Base-by-base conservation (phyloP, 2,797 vertebrate genomes). In the Diplodus sargus region DNA sequence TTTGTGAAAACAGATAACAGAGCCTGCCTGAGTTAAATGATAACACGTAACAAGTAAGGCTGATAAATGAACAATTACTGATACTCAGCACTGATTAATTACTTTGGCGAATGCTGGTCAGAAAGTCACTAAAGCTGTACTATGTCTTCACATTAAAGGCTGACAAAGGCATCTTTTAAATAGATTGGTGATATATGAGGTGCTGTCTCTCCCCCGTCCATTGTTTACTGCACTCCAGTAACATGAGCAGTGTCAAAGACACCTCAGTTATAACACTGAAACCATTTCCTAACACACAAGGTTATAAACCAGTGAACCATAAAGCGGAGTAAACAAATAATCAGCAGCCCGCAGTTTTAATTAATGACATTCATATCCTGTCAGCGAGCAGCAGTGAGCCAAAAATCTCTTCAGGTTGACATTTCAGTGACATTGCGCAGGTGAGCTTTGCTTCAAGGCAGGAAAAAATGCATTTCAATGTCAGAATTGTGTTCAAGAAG, bases 1-100 rank as follows among this genome's bases (percentile, higher is more conserved):
- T 76, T 68, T 61, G 34, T 59, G 57, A 71, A 74, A 65, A 12
- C 57, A 63, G 78, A 81, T 67, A 72, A 81, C 56, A 71, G 47
- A 59, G 49, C 15, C 22, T 39, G 57, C 10, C 45, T 16, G 54
- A 28, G 48, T 13, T 57, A 23, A 65, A 23, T 47, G 16, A 22
- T 34, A 72, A 67, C 30, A 70, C n/a, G n/a, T n/a, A n/a, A n/a
- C 12, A 5, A 71, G 16, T 0, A 65, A 20, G n/a, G 34, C 9
- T 15, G 20, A 54, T 53, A 76, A 65, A 48, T 22, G 9, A 18
- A 20, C 12, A 64, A 7, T 30, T 39, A 3, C 25, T 56, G 34
- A 34, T 34, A 34, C 45, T 48, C 13, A 45, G 23, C 10, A 25
- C 17, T 2, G 10, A 51, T 43, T 65, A 8, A 52, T 25, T 30